Conservation (phyloP, 1,140 invertebrate genomes). For the Drosophila orena region DNA sequence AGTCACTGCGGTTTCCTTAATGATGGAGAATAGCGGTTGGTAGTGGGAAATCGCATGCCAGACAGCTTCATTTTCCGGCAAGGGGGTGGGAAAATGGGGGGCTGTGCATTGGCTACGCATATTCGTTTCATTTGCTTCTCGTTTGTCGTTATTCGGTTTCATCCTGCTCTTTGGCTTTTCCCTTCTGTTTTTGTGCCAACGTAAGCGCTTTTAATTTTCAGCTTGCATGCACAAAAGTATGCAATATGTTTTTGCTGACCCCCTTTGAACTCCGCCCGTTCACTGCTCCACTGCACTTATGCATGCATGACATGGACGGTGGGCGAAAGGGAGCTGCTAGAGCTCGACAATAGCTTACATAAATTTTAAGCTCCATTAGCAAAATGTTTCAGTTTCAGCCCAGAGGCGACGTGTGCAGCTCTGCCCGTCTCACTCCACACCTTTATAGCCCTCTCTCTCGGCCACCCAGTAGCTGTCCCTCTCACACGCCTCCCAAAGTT, state of each 20-base stretch:
- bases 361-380: slow-evolving; percentile 83
- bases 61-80: slow-evolving; percentile 65
- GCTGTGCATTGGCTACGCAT: slow-evolving; percentile 46
- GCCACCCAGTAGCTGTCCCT: not conserved
- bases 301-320: slow-evolving; percentile 70
- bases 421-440: not conserved
- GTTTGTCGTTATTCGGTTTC: slow-evolving; percentile 40
- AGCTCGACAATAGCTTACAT: slow-evolving; percentile 77
- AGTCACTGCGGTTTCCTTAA: slow-evolving; percentile 12
- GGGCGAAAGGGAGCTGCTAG: not conserved
- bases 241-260: slow-evolving; percentile 65
- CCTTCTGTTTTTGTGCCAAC: slow-evolving; percentile 49
- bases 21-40: slow-evolving; percentile 15
- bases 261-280: not conserved
- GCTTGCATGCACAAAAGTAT: slow-evolving; percentile 83
- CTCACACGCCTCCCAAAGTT: slow-evolving; percentile 47
- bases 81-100: not conserved
- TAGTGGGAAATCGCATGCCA: slow-evolving; percentile 17
- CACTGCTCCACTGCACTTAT: slow-evolving; percentile 58
- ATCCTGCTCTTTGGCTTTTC: slow-evolving; percentile 8
- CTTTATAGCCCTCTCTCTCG: not conserved
- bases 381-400: slow-evolving; percentile 71
- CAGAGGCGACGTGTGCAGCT: slow-evolving; percentile 64
- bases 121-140: slow-evolving; percentile 59
- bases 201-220: slow-evolving; percentile 83